Evolutionary conservation across 2,888 invertebrate species (phyloP).

Genomic region (Arctia plantaginis): DNA sequence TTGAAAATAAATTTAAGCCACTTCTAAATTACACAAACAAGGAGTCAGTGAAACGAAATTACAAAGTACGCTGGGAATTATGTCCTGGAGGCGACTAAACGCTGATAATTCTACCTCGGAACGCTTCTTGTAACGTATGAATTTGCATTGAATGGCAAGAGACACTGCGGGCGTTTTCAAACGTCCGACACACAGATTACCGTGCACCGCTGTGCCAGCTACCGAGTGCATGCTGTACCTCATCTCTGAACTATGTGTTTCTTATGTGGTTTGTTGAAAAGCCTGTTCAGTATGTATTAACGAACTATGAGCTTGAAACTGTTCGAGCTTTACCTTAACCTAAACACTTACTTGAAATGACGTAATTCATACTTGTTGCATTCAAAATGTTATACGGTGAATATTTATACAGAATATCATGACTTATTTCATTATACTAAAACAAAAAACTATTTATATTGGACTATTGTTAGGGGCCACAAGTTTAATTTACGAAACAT

Average conservation of each 20-base stretch:
- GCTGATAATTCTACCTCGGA: conserved; percentile 82
- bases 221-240: conserved; percentile 31
- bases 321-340: conserved; percentile 45
- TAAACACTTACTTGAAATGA: conserved; percentile 47
- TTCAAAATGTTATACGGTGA: conserved; percentile 45
- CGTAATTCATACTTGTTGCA: conserved; percentile 50
- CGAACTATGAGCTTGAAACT: conserved; percentile 51
- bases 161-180: conserved; percentile 74
- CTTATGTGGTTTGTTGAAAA: conserved; percentile 45
- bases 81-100: conserved; percentile 85
- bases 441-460: conserved; percentile 43
- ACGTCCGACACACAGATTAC: conserved; percentile 61
- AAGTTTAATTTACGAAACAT: conserved; percentile 25
- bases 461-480: conserved; percentile 42
- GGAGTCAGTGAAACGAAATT: conserved; percentile 69
- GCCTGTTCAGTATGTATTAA: conserved; percentile 43
- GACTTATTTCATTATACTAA: conserved; percentile 35
- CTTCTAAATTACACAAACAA: conserved; percentile 56
- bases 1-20: conserved; percentile 39
- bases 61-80: conserved; percentile 76
- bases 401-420: conserved; percentile 43
- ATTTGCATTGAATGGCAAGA: conserved; percentile 86
- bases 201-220: conserved; percentile 51
- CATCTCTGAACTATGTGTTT: conserved; percentile 48
- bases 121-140: conserved; percentile 82